Evolutionary conservation across 2,113 vertebrate genomes (phyloP).

Genomic region (Nycticorax nycticorax): DNA sequence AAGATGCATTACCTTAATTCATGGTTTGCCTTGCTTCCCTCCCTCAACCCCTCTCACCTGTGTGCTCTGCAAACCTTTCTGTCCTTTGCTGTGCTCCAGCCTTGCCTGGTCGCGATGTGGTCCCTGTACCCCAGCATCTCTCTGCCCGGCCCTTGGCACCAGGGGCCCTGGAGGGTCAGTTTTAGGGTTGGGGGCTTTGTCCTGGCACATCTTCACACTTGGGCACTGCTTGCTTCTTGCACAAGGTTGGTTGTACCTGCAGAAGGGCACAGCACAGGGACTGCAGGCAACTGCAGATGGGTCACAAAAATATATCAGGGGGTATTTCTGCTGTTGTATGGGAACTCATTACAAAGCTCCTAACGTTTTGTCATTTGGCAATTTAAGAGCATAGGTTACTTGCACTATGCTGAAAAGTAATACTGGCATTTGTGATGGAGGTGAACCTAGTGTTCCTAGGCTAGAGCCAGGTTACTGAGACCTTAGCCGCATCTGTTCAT

Average conservation of each 20-base stretch:
- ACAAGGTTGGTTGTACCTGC: background rate
- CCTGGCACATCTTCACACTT: background rate
- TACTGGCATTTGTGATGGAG: background rate
- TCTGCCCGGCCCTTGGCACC: background rate
- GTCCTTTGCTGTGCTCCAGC: background rate
- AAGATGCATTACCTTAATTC: background rate
- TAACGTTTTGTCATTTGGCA: background rate
- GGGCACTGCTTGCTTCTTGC: background rate
- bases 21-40: background rate
- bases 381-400: background rate
- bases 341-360: background rate
- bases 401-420: background rate
- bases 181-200: background rate
- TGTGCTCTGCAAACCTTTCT: background rate
- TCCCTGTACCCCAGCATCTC: background rate
- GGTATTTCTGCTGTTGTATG: background rate
- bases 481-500: background rate
- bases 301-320: background rate
- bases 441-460: background rate
- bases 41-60: background rate
- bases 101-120: rapidly evolving
- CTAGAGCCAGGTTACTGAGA: background rate
- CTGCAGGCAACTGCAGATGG: background rate
- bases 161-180: background rate
- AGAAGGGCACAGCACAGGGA: background rate